phyloP scores from a whole-genome alignment of 2,113 vertebrate species.

The human region DNA sequence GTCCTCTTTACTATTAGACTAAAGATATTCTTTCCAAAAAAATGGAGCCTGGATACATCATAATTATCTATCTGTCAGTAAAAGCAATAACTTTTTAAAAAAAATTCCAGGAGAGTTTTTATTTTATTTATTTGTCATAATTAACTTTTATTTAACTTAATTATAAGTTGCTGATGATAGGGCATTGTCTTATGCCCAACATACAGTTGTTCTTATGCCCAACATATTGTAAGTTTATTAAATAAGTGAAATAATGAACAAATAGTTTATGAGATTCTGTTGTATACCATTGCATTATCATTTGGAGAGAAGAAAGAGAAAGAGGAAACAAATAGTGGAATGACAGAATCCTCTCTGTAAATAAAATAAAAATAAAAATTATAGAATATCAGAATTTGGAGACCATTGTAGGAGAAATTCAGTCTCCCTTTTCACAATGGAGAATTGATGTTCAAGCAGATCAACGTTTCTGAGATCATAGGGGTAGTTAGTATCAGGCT shows the following conservation, averaged over 20 bases:
- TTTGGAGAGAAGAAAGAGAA: background rate
- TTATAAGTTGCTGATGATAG: background rate
- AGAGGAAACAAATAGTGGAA: background rate
- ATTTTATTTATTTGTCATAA: conserved; percentile 40
- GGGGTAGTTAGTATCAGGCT: background rate
- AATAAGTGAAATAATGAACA: background rate
- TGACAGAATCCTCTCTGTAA: background rate
- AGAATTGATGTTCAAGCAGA: background rate
- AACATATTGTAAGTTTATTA: background rate
- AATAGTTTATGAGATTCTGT: background rate
- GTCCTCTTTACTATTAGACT: background rate
- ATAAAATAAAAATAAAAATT: background rate
- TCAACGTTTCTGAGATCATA: background rate
- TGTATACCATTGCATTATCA: background rate
- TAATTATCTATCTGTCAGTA: background rate
- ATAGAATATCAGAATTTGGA: background rate
- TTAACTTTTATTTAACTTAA: background rate
- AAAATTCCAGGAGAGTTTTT: background rate
- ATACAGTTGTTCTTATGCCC: background rate
- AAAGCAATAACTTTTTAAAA: background rate
- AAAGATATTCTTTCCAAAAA: background rate
- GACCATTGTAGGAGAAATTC: background rate
- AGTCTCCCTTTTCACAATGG: background rate
- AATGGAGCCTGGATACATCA: background rate
- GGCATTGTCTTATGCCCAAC: background rate